Base-by-base conservation (phyloP, 2,113 vertebrate species). In the Podarcis raffonei region DNA sequence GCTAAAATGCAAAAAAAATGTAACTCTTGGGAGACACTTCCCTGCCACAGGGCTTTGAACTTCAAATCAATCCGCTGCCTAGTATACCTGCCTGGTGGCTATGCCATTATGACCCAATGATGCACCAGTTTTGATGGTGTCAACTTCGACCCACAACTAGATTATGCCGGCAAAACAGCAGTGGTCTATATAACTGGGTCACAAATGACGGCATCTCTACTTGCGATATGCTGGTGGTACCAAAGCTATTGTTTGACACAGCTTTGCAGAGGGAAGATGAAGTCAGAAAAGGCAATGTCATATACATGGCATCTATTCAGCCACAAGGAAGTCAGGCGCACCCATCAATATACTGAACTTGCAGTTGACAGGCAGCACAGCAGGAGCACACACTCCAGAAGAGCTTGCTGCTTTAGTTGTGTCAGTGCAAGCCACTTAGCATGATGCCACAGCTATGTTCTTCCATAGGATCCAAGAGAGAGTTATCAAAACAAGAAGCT, bases 401-500 rank as follows among this genome's bases (percentile, higher is more conserved):
- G 7, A 57, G 30, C 11, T 12, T 37, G 32, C n/a, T 35, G n/a
- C n/a, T 85, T 76, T 62, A 62, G 23, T 69, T 76, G 39, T 39
- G 53, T 37, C 32, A 30, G 6, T 62, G 13, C 7, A 62, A 76
- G 15, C 12, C 3, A 23, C 6, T 42, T 42, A 71, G 72, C 69
- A 75, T 22, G 27, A 13, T 82, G 57, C 15, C 35, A 37, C 15
- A 72, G 20, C n/a, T 81, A 59, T 59, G 8, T 71, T 69, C 15
- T 30, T 5, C 66, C 39, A 27, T 35, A 57, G 32, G 4, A 74
- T 7, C 18, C 23, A n/a, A 62, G 85, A 88, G n/a, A 91, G 23
- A 30, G 69, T 88, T 74, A 79, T 20, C 62, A 74, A 85, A 95
- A 83, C 15, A 74, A 66, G 23, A 82, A 22, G 9, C 8, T 88